Base-by-base conservation (phyloP, 1,140 invertebrate genomes). In the Pogonognathellus flavescens region DNA sequence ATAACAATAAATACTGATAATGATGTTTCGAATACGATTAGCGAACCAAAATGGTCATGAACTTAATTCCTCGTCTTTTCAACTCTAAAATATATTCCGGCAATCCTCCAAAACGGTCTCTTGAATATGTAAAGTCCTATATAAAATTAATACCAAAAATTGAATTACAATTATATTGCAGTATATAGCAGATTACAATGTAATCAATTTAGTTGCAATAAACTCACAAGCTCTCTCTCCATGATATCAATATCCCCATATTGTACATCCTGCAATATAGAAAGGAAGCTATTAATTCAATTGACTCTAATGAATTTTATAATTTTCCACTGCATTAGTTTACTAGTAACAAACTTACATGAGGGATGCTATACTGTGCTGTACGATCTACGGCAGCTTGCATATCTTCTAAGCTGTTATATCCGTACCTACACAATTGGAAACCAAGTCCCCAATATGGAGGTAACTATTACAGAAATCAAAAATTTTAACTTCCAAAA, bases 71-170 rank as follows among this genome's bases (percentile, higher is more conserved):
- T 13, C 89, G 82, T 41, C 62, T 50, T 57, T 92, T 90, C 1
- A 97, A 88, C 72, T 94, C 91, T 49, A 94, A 90, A 0, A 97
- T 93, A 89, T 96, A 97, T 60, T 93, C 90, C 0, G 95, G 93
- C 25, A 97, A 91, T 53, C 93, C 93, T 72, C 91, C 92, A 89
- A 94, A 97, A 10, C 92, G 93, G 0, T 91, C 89, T 18, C 91
- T 90, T 89, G 96, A 93, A 87, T 95, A 93, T 0, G 96, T 97
- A 89, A 98, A 98, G 91, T 96, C 96, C 89, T 95, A 96, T 84
- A 92, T 92, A 25, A 62, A 25, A 22, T n/a, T n/a, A 3, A n/a
- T 8, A n/a, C 16, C 10, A 59, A 59, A 6, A 59, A n/a, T 59
- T 59, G 4, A n/a, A n/a, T 59, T 11, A 59, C 13, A 53, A 53